phyloP scores from a whole-genome alignment of 2,113 vertebrate species.

The Nothobranchius furzeri region DNA sequence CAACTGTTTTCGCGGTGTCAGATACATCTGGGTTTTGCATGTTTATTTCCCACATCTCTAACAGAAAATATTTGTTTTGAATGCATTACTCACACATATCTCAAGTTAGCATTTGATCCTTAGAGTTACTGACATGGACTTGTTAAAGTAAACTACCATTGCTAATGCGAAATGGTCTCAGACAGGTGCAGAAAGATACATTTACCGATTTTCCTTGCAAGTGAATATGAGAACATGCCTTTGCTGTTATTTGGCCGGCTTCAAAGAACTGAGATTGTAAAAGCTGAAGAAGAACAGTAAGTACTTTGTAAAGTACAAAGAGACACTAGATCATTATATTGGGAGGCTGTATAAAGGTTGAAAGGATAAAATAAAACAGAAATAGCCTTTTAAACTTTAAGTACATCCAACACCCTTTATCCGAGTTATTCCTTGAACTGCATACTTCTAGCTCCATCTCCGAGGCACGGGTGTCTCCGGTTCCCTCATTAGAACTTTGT shows the following conservation, averaged over 20 bases:
- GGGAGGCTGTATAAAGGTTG: constrained; percentile 35
- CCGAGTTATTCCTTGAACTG: neutral
- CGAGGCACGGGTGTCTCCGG: constrained; percentile 10
- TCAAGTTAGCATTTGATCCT: neutral
- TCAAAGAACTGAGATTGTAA: constrained; percentile 13
- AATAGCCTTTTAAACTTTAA: constrained; percentile 10
- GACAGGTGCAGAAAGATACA: neutral
- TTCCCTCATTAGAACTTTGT: constrained; percentile 35
- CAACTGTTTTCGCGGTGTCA: neutral
- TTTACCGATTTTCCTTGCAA: neutral
- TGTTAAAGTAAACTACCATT: neutral
- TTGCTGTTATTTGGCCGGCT: neutral
- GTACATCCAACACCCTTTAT: neutral
- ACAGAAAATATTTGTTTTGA: neutral
- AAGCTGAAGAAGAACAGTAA: constrained; percentile 26
- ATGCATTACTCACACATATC: neutral
- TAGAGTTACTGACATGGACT: neutral
- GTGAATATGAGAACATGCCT: neutral
- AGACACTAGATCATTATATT: constrained; percentile 37
- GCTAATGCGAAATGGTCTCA: neutral
- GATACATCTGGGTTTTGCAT: neutral
- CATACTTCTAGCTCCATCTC: constrained; percentile 5
- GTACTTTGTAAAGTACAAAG: constrained; percentile 34
- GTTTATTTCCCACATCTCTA: neutral
- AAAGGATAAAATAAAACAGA: constrained; percentile 27